phyloP scores from a whole-genome alignment of 1,140 invertebrate species.

The Leptinotarsa undecemlineata region DNA sequence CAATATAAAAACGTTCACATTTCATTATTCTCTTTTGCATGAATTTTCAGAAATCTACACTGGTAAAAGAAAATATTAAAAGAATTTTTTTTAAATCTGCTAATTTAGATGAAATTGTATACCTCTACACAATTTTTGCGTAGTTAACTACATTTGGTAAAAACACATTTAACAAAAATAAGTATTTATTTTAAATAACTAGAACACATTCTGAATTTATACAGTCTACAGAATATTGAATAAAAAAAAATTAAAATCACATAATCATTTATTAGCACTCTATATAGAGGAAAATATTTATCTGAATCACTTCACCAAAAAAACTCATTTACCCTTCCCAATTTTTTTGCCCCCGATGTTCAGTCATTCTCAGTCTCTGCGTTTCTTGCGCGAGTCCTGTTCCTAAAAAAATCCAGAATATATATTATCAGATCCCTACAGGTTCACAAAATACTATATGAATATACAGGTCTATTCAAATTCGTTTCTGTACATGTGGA shows the following conservation, averaged over 20 bases:
- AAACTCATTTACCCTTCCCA: not conserved
- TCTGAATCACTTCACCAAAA: not conserved
- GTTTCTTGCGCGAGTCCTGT: slow-evolving; percentile 46
- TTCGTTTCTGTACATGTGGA: too few species aligned
- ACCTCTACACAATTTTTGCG: too few species aligned
- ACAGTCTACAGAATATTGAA: not conserved
- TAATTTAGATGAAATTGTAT: too few species aligned
- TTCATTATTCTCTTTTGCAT: too few species aligned
- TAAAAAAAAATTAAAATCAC: not conserved
- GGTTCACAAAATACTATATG: not conserved
- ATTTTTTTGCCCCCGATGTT: not conserved
- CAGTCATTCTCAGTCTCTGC: slow-evolving; percentile 24
- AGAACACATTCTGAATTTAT: not conserved
- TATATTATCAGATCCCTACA: slow-evolving; percentile 3
- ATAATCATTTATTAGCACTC: slow-evolving; percentile 9
- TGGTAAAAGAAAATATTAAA: too few species aligned
- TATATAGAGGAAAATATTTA: not conserved
- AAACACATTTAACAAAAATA: not conserved
- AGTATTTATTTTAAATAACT: slow-evolving; percentile 7
- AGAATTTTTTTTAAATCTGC: too few species aligned
- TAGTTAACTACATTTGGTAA: too few species aligned
- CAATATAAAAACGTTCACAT: too few species aligned
- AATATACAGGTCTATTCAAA: too few species aligned
- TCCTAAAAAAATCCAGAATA: slow-evolving; percentile 41
- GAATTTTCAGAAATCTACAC: too few species aligned